Evolutionary conservation across 2,113 vertebrate species (phyloP).

Genomic region (Chlamydotis undulata): DNA sequence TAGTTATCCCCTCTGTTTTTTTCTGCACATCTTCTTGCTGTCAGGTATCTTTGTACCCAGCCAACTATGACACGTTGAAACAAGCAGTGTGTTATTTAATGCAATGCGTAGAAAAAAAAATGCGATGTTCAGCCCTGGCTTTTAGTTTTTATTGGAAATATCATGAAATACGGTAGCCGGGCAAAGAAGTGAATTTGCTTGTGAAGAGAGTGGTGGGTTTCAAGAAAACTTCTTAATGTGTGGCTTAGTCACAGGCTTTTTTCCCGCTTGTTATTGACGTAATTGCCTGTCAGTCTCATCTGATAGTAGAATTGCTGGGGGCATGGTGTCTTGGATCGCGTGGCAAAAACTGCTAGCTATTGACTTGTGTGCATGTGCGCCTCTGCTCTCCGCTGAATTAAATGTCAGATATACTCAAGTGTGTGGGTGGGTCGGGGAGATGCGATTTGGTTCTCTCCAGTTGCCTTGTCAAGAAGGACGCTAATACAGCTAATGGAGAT

Average conservation of each 20-base stretch:
- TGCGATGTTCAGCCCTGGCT: not conserved
- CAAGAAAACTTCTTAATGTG: constrained; percentile 45
- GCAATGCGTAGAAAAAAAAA: not conserved
- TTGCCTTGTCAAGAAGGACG: constrained; percentile 17
- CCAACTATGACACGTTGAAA: constrained; percentile 33
- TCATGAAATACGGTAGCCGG: not conserved
- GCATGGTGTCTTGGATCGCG: constrained; percentile 37
- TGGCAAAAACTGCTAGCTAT: constrained; percentile 45
- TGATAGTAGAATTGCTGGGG: constrained; percentile 61
- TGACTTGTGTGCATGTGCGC: constrained; percentile 50
- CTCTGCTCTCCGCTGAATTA: constrained; percentile 28
- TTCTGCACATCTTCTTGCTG: constrained; percentile 29
- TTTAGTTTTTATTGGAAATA: not conserved
- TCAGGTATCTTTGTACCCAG: constrained; percentile 25
- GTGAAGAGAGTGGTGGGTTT: not conserved
- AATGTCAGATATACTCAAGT: constrained; percentile 55
- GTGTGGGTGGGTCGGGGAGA: constrained; percentile 19
- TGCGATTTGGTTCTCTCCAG: constrained; percentile 35
- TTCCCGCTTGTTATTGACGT: constrained; percentile 52
- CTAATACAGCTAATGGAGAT: constrained; percentile 45
- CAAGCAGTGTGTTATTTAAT: constrained; percentile 15
- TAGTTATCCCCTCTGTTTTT: constrained; percentile 15
- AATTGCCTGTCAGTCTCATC: constrained; percentile 61
- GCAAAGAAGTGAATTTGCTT: not conserved
- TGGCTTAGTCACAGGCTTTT: constrained; percentile 42